Percentiles rank a stretch among this genome's conserved stretches.
These are phyloP conservation scores for Urosaurus nigricauda DNA, from an alignment of 2,797 vertebrate genomes.

Conservation along the genomic window DNA sequence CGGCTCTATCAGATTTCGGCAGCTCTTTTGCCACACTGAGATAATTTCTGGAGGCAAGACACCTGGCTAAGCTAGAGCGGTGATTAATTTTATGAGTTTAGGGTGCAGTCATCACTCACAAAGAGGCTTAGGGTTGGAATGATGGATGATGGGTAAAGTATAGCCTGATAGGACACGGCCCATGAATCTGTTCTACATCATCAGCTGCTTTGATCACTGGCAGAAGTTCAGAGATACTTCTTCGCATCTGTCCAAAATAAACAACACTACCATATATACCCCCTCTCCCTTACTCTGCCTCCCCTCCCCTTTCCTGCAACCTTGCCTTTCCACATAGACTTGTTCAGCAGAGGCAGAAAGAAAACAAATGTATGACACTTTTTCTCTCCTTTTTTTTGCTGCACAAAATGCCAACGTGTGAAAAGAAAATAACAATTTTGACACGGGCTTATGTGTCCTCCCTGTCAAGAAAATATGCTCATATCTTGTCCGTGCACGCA, in stretches of 20 bases:
- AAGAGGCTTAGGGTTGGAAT: constrained; percentile 87
- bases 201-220: constrained; percentile 94
- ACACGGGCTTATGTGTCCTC: background rate
- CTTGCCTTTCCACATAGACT: constrained; percentile 46
- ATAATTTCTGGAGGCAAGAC: constrained; percentile 91
- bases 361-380: background rate
- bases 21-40: constrained; percentile 70
- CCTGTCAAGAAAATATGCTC: background rate
- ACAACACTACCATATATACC: constrained; percentile 79
- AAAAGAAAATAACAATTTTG: constrained; percentile 27
- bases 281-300: background rate
- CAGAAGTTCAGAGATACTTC: constrained; percentile 93
- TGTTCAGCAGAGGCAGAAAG: constrained; percentile 17
- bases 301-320: constrained; percentile 31
- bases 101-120: constrained; percentile 88
- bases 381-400: background rate
- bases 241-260: constrained; percentile 93
- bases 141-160: constrained; percentile 90
- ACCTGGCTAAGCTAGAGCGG: constrained; percentile 88
- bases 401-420: background rate
- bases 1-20: constrained; percentile 74
- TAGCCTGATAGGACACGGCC: constrained; percentile 95
- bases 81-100: constrained; percentile 98
- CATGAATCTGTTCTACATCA: constrained; percentile 98
- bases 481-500: background rate